Percentiles rank a stretch among this genome's conserved stretches.
These are phyloP conservation scores for Lepidocyrtoides sp. DNA, from an alignment of 2,888 invertebrate species.

Conservation along the genomic window DNA sequence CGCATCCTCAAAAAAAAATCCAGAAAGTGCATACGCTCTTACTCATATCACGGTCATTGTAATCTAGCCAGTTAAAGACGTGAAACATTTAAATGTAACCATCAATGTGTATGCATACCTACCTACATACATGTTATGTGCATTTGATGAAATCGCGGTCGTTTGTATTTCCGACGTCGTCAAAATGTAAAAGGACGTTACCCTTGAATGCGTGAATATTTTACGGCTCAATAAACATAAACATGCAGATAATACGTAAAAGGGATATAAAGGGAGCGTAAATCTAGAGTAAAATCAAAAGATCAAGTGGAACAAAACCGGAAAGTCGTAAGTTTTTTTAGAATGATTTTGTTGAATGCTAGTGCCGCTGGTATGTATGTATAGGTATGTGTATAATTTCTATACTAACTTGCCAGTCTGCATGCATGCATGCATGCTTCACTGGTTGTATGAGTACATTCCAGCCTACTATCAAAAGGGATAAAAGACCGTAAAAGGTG, in stretches of 20 bases:
- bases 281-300: slow-evolving; percentile 54
- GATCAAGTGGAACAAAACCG: slow-evolving; percentile 48
- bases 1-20: too few relatives aligned
- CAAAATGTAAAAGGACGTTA: background rate
- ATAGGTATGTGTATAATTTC: background rate
- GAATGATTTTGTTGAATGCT: background rate
- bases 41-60: too few relatives aligned
- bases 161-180: background rate
- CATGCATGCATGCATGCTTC: slow-evolving; percentile 10
- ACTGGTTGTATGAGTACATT: slow-evolving; percentile 17
- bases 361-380: background rate
- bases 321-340: background rate
- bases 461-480: slow-evolving; percentile 31
- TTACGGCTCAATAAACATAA: slow-evolving; percentile 58
- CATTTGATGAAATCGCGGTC: background rate
- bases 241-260: slow-evolving; percentile 49
- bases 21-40: too few relatives aligned
- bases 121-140: background rate
- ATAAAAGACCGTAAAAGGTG: slow-evolving; percentile 56
- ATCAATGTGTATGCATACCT: too few relatives aligned
- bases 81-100: too few relatives aligned
- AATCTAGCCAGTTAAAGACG: too few relatives aligned
- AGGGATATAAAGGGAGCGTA: slow-evolving; percentile 51
- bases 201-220: slow-evolving; percentile 41
- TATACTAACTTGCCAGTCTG: background rate